Evolutionary conservation across 2,797 vertebrate genomes (phyloP).

Genomic region (Typhlichthys subterraneus): DNA sequence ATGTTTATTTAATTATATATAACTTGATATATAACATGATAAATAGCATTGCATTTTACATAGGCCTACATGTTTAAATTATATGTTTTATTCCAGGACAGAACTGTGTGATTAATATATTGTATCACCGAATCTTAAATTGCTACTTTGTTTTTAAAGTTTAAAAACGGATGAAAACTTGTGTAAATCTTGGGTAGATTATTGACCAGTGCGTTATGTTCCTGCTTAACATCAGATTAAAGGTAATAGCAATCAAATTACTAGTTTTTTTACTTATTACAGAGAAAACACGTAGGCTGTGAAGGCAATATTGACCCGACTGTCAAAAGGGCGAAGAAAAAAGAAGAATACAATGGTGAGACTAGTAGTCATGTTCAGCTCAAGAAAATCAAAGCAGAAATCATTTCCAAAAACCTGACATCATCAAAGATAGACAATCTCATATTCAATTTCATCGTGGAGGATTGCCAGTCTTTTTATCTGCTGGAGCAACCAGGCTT

Average conservation of each 20-base stretch:
- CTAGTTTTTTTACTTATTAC: slow-evolving; percentile 14
- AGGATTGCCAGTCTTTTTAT: slow-evolving; percentile 72
- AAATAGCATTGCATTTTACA: slow-evolving; percentile 50
- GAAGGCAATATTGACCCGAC: slow-evolving; percentile 60
- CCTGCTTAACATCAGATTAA: neutral
- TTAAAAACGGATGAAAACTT: too few relatives aligned
- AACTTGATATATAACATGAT: slow-evolving; percentile 20
- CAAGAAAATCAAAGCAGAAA: slow-evolving; percentile 71
- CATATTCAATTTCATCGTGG: slow-evolving; percentile 72
- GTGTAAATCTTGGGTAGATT: neutral
- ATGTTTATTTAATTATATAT: slow-evolving; percentile 42
- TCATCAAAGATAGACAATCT: slow-evolving; percentile 67
- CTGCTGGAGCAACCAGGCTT: slow-evolving; percentile 75
- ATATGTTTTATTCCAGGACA: neutral
- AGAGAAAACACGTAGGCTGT: slow-evolving; percentile 74
- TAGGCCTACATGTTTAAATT: slow-evolving; percentile 32
- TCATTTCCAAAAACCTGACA: slow-evolving; percentile 71
- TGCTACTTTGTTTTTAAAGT: too few relatives aligned
- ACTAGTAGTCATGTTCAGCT: slow-evolving; percentile 69
- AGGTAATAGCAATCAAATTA: neutral
- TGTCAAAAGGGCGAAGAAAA: slow-evolving; percentile 64
- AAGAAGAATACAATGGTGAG: slow-evolving; percentile 62
- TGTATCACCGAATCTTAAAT: too few relatives aligned
- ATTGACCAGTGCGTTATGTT: neutral
- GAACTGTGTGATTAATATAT: neutral